These are phyloP conservation scores for Chaetophractus vellerosus DNA, from an alignment of 2,797 vertebrate species.

Conservation along the genomic window DNA sequence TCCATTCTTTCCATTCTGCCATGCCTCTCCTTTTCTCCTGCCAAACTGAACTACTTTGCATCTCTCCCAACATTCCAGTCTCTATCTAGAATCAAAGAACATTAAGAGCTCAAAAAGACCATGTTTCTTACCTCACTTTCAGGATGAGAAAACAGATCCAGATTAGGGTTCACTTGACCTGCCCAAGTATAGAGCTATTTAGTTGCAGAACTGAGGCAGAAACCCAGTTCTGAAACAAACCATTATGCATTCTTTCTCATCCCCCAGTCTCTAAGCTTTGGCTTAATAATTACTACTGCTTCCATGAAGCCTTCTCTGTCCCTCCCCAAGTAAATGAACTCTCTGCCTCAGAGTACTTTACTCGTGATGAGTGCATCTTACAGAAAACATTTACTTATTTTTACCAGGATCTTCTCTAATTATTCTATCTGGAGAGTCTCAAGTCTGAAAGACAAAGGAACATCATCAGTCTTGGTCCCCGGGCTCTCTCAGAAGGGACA, in stretches of 20 bases:
- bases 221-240: neutral
- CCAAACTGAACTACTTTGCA: neutral
- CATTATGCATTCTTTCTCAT: neutral
- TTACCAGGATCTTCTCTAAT: neutral
- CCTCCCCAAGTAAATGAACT: neutral
- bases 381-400: neutral
- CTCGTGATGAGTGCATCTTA: neutral
- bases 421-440: slow-evolving; percentile 31
- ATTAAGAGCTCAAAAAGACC: neutral
- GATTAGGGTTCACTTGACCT: neutral
- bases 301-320: neutral
- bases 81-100: slow-evolving; percentile 2
- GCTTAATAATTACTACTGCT: neutral
- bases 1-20: neutral
- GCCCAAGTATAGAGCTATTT: neutral
- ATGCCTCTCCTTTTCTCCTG: neutral
- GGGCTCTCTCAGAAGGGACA: neutral
- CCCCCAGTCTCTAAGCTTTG: neutral
- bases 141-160: slow-evolving; percentile 9
- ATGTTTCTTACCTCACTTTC: slow-evolving; percentile 23
- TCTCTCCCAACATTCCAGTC: neutral
- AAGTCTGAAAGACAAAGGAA: slow-evolving; percentile 2
- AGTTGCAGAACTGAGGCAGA: neutral
- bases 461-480: neutral
- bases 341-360: neutral